These are phyloP conservation scores for Colinus virginianus DNA, from an alignment of 2,113 vertebrate genomes.

Conservation along the genomic window DNA sequence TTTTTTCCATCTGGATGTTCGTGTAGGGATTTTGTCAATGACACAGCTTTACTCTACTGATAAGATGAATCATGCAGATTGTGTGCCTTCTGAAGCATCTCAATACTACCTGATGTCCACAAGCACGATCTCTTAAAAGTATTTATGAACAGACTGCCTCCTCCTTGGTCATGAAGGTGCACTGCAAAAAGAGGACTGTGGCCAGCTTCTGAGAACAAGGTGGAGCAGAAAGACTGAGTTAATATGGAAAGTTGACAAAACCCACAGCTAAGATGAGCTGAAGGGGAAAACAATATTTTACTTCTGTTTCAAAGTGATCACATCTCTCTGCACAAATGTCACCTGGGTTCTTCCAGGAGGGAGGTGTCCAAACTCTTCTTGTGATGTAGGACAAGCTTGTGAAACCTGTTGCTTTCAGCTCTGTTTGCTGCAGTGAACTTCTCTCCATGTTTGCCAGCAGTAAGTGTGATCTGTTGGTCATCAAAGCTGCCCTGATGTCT, in stretches of 20 bases:
- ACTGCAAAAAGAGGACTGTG: not conserved
- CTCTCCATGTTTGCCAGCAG: not conserved
- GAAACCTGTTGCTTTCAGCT: not conserved
- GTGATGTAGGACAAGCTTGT: not conserved
- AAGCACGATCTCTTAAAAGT: not conserved
- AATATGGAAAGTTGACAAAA: not conserved
- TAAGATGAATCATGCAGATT: not conserved
- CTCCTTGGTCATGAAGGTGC: not conserved
- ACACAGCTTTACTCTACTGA: not conserved
- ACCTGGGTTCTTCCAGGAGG: not conserved
- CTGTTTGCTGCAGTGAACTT: not conserved
- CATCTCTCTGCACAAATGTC: not conserved
- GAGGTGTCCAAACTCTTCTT: not conserved
- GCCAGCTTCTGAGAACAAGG: not conserved
- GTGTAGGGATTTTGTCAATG: slow-evolving; percentile 26
- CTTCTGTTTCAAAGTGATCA: not conserved
- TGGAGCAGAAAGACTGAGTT: not conserved
- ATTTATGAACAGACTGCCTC: not conserved
- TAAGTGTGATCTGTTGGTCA: not conserved
- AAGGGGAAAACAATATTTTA: not conserved
- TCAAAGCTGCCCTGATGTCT: not conserved
- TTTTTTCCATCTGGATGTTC: slow-evolving; percentile 43
- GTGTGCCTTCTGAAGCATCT: not conserved
- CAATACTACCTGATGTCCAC: not conserved
- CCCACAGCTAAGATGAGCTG: not conserved